Evolutionary conservation across 2,888 invertebrate species (phyloP).

Genomic region (Osmoderma eremita): DNA sequence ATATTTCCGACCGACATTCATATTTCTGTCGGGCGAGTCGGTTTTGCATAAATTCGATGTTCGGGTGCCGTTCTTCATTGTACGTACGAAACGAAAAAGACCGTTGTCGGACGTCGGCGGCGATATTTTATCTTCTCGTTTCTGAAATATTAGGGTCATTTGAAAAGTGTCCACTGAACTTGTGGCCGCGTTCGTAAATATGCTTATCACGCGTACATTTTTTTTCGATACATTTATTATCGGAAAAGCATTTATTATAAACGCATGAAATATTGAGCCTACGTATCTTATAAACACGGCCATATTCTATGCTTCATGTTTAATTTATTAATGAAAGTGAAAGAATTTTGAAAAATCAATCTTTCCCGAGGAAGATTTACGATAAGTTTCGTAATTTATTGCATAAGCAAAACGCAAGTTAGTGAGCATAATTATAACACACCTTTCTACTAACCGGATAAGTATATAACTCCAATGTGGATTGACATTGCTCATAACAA

Average conservation of each 20-base stretch:
- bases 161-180: constrained; percentile 1
- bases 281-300: too few species aligned
- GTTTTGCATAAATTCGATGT: constrained; percentile 20
- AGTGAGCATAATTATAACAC: too few species aligned
- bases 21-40: constrained; percentile 13
- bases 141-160: constrained; percentile 30
- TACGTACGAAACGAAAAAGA: constrained; percentile 7
- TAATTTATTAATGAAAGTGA: too few species aligned
- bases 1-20: constrained; percentile 27
- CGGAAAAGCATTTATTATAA: constrained; percentile 11
- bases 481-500: too few species aligned
- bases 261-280: not conserved
- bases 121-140: constrained; percentile 19
- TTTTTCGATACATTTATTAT: constrained; percentile 22
- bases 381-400: too few species aligned
- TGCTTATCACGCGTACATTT: not conserved
- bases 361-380: too few species aligned
- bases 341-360: too few species aligned
- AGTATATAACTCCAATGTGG: too few species aligned
- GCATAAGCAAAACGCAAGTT: too few species aligned
- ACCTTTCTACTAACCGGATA: too few species aligned
- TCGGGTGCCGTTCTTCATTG: constrained; percentile 11
- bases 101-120: not conserved
- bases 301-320: too few species aligned
- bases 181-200: constrained; percentile 1